Evolutionary conservation across 1,140 invertebrate species (phyloP), one percentile per base, ranked within the genome.

Genomic region (Paracyclopina nana): DNA sequence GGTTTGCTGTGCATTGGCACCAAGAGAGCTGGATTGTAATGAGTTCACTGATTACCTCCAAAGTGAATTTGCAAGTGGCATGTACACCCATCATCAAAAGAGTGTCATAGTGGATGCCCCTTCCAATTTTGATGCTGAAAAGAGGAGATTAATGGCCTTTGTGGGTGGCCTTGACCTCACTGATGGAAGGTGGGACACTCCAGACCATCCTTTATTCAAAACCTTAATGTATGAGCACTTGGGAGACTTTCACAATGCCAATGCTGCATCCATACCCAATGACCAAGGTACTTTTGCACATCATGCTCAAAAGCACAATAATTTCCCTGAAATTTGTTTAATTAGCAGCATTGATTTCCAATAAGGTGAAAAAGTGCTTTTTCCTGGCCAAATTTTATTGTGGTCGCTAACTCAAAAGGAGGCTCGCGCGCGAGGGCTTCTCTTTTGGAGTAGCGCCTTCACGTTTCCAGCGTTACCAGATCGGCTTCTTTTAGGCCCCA

Each of bases 91-190:
- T 44, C 57, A 58, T 44, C 57, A 58, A 54, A 58, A 58, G 46
- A 53, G 53, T 30, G 54, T 57, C 26, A 55, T 57, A 30, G 49
- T 52, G n/a, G 56, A 57, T 46, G 34, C 45, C 22, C n/a, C n/a
- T n/a, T n/a, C 34, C 3, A 38, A 38, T 38, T 20, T 20, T 9
- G 14, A 38, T 48, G 46, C 52, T 11, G 42, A 40, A 1, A 28
- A 46, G 29, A 40, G 38, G 14, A 54, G 54, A 40, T 52, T 58
- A 30, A 46, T 56, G 5, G 55, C 55, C 11, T 58, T 46, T 31
- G 57, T 58, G n/a, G 57, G 57, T 1, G 57, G 55, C 5, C 50
- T 58, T n/a, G 55, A 58, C 46, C 44, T 58, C 16, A 58, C 57
- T 11, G 48, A 55, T 11, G 57, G 55, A 12, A 40, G 55, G 20